Conservation (phyloP, 2,113 vertebrate genomes). For the Climacteris rufus region DNA sequence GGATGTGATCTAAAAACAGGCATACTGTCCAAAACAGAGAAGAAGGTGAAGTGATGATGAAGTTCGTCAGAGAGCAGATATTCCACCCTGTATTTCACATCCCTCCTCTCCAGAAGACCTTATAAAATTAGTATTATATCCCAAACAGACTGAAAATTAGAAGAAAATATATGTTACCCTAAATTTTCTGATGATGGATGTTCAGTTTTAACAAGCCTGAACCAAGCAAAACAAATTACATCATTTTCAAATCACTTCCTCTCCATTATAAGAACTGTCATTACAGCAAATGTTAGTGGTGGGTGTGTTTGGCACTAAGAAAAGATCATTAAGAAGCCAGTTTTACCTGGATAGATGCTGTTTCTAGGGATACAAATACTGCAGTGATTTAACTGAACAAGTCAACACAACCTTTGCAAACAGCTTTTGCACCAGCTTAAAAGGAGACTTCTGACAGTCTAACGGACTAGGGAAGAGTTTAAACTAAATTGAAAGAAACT, state of each 20-base stretch:
- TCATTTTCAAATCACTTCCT: neutral
- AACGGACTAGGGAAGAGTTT: neutral
- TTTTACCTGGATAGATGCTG: neutral
- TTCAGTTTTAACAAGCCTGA: neutral
- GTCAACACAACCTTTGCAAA: neutral
- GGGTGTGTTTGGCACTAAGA: neutral
- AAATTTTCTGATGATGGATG: fast-evolving
- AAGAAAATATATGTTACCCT: neutral
- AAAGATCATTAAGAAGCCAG: neutral
- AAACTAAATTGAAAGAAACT: neutral
- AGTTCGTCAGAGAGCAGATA: neutral
- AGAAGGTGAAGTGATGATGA: neutral
- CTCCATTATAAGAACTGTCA: neutral
- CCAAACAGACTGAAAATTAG: neutral
- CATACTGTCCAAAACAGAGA: neutral
- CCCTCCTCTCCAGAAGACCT: neutral
- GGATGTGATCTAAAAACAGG: neutral
- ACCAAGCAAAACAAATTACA: neutral
- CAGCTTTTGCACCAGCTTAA: neutral
- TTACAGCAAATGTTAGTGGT: neutral
- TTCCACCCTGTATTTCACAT: neutral
- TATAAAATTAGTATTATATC: neutral
- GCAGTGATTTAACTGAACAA: neutral
- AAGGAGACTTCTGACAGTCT: neutral
- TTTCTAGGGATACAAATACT: neutral